Percentiles rank a stretch among this genome's conserved stretches.
Evolutionary conservation across 2,888 invertebrate genomes (phyloP).

Genomic region (Parascotia fuliginaria): DNA sequence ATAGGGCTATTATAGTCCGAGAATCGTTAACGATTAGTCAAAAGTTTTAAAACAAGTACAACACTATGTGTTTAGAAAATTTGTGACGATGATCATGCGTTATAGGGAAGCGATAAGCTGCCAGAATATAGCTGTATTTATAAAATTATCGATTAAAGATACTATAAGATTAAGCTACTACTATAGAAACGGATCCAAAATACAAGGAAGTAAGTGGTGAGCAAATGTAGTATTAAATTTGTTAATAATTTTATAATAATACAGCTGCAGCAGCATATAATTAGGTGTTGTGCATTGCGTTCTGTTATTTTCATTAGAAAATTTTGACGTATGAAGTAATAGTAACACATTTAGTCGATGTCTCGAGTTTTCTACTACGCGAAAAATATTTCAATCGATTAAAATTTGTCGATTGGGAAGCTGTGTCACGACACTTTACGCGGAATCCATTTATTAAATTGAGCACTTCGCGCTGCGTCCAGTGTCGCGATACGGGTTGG

Average conservation of each 20-base stretch:
- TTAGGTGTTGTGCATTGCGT: conserved; percentile 61
- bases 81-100: conserved; percentile 68
- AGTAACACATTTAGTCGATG: conserved; percentile 84
- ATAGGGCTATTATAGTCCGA: conserved; percentile 43
- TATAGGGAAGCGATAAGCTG: conserved; percentile 49
- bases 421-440: conserved; percentile 57
- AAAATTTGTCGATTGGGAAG: conserved; percentile 23
- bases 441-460: conserved; percentile 58
- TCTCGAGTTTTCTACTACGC: conserved; percentile 71
- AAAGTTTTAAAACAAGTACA: conserved; percentile 34
- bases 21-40: conserved; percentile 31
- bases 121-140: conserved; percentile 61
- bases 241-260: conserved; percentile 71
- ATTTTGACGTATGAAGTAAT: conserved; percentile 73
- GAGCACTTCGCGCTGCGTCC: conserved; percentile 69
- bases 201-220: conserved; percentile 78
- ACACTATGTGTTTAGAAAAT: conserved; percentile 41
- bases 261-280: conserved; percentile 65
- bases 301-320: conserved; percentile 56
- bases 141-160: conserved; percentile 64
- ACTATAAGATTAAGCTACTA: conserved; percentile 64
- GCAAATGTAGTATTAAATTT: conserved; percentile 69
- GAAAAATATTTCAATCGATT: conserved; percentile 64
- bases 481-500: conserved; percentile 42
- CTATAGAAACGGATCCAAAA: conserved; percentile 79